Evolutionary conservation across 2,797 vertebrate species (phyloP).

Genomic region (Antennarius maculatus): DNA sequence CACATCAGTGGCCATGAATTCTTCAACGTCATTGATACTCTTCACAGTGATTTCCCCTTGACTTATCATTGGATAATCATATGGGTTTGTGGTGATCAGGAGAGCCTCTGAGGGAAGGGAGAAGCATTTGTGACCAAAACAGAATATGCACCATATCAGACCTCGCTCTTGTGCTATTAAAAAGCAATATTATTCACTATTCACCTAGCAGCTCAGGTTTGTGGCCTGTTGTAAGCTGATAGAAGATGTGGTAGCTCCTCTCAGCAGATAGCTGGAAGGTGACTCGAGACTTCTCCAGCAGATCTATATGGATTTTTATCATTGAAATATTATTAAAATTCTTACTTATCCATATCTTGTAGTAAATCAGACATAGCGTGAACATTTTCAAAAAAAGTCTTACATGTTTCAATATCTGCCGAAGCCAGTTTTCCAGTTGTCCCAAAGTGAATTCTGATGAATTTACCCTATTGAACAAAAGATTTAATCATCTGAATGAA

Average conservation of each 20-base stretch:
- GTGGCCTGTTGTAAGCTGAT: slow-evolving; percentile 89
- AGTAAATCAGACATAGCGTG: background rate
- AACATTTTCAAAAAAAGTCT: slow-evolving; percentile 6
- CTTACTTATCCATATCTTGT: background rate
- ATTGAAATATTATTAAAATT: background rate
- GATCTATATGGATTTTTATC: slow-evolving; percentile 77
- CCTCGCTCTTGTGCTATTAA: background rate
- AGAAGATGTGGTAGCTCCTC: slow-evolving; percentile 91
- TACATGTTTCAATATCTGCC: slow-evolving; percentile 86
- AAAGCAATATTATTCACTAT: background rate
- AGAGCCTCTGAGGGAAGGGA: slow-evolving; percentile 81
- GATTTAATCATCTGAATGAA: background rate
- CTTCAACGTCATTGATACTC: slow-evolving; percentile 87
- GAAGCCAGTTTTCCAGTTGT: slow-evolving; percentile 88
- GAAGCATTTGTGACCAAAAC: background rate
- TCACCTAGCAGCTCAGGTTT: slow-evolving; percentile 86
- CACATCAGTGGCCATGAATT: slow-evolving; percentile 90
- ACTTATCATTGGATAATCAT: slow-evolving; percentile 85
- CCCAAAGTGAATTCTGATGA: slow-evolving; percentile 89
- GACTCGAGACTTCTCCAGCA: slow-evolving; percentile 92
- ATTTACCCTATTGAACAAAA: slow-evolving; percentile 82
- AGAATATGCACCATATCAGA: slow-evolving; percentile 17
- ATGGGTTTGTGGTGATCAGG: slow-evolving; percentile 87
- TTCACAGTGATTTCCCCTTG: slow-evolving; percentile 88
- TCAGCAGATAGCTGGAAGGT: slow-evolving; percentile 91